phyloP scores from a whole-genome alignment of 2,888 invertebrate species.

The Acleris cristana region DNA sequence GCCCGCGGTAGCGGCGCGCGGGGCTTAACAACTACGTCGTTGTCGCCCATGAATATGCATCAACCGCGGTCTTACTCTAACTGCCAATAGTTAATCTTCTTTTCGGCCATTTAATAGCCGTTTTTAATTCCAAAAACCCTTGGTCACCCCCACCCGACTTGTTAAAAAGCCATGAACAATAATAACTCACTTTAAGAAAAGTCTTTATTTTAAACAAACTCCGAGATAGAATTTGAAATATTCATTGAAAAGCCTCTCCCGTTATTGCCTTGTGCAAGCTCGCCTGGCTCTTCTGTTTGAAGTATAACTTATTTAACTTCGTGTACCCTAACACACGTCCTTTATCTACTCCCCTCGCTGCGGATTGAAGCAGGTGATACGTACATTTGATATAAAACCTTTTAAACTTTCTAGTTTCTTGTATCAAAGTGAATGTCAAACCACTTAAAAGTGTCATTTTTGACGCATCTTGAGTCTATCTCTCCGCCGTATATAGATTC shows the following conservation, averaged over 20 bases:
- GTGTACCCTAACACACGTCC: slow-evolving; percentile 10
- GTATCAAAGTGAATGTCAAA: too few species aligned
- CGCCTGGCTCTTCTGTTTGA: slow-evolving; percentile 17
- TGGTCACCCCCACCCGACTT: background rate
- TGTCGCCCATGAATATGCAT: slow-evolving; percentile 61
- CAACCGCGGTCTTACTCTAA: slow-evolving; percentile 51
- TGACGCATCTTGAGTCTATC: too few species aligned
- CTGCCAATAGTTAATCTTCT: slow-evolving; percentile 59
- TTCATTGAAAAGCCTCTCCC: background rate
- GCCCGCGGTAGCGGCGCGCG: slow-evolving; percentile 45
- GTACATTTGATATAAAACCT: too few species aligned
- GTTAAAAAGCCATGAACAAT: background rate
- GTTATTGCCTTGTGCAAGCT: slow-evolving; percentile 8
- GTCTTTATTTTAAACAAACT: background rate
- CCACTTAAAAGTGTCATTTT: too few species aligned
- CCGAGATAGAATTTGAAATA: background rate
- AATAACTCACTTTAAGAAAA: background rate
- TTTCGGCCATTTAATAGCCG: slow-evolving; percentile 52
- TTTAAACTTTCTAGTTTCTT: too few species aligned
- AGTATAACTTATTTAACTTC: slow-evolving; percentile 24
- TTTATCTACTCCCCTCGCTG: slow-evolving; percentile 13
- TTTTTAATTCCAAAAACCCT: slow-evolving; percentile 45
- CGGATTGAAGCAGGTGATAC: background rate
- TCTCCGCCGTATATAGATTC: too few species aligned
- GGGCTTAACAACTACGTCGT: slow-evolving; percentile 56